Conservation (phyloP, 2,797 vertebrate genomes). For the Mycteria americana region DNA sequence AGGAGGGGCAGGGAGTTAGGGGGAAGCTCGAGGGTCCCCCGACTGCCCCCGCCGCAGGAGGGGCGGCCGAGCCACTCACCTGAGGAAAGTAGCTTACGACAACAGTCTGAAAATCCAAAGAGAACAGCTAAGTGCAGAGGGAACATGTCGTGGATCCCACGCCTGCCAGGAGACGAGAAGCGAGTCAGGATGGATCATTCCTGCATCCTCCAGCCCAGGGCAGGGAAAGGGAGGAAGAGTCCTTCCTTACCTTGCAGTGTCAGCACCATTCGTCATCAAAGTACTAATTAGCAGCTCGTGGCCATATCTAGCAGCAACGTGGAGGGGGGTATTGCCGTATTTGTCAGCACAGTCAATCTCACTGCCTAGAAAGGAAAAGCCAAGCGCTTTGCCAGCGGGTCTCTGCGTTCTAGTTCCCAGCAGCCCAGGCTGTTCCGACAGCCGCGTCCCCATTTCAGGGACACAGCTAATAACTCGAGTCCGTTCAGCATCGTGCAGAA, state of each 20-base stretch:
- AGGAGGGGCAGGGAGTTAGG: background rate
- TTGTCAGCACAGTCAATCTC: constrained; percentile 96
- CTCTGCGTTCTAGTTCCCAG: accelerated
- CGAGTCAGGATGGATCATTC: background rate
- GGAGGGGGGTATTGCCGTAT: constrained; percentile 96
- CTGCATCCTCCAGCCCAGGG: background rate
- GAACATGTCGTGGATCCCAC: constrained; percentile 95
- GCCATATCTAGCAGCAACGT: constrained; percentile 97
- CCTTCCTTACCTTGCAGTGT: constrained; percentile 86
- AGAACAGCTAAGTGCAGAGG: constrained; percentile 97
- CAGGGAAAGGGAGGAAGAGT: background rate
- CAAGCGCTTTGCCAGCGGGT: background rate
- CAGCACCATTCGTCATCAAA: constrained; percentile 96
- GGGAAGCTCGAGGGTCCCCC: background rate
- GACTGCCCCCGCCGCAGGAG: accelerated
- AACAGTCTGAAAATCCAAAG: constrained; percentile 98
- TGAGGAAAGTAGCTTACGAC: constrained; percentile 99
- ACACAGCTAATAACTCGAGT: accelerated
- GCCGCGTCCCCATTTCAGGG: background rate
- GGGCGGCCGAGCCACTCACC: constrained; percentile 65
- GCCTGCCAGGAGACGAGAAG: constrained; percentile 67
- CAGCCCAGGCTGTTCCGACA: accelerated
- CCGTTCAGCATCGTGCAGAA: accelerated
- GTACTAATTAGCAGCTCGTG: constrained; percentile 97
- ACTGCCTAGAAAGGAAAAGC: constrained; percentile 78